phyloP scores from a whole-genome alignment of 1,140 invertebrate genomes.

The Drosophila persimilis region DNA sequence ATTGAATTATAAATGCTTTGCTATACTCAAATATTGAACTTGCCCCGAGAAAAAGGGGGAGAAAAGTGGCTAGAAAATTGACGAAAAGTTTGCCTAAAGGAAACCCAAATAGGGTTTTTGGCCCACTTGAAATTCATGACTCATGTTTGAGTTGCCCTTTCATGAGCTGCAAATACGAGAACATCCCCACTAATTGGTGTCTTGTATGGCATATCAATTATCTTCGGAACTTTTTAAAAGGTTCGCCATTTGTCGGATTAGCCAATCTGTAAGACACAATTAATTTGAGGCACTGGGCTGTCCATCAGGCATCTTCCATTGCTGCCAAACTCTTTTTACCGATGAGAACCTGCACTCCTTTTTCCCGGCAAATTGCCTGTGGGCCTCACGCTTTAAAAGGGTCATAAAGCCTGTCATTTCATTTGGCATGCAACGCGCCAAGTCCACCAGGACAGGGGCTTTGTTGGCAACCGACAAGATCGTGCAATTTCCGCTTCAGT shows the following conservation, averaged over 20 bases:
- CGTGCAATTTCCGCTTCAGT: constrained; percentile 29
- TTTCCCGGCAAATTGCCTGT: constrained; percentile 1
- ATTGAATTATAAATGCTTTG: constrained; percentile 67
- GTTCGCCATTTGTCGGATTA: too few species aligned
- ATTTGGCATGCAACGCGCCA: too few species aligned
- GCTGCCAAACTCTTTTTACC: too few species aligned
- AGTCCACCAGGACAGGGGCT: background rate
- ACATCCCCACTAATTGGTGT: constrained; percentile 5
- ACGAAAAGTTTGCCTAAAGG: background rate
- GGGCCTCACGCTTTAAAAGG: background rate
- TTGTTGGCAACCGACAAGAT: constrained; percentile 15
- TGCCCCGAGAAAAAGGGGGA: background rate
- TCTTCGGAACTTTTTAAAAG: too few species aligned
- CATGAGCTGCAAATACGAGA: too few species aligned
- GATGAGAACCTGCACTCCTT: too few species aligned
- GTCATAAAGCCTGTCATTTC: constrained; percentile 26
- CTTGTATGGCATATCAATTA: constrained; percentile 8
- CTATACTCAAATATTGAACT: constrained; percentile 40
- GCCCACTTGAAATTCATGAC: constrained; percentile 13
- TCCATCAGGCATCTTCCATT: too few species aligned
- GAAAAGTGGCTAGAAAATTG: background rate
- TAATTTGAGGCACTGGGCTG: too few species aligned
- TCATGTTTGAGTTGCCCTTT: constrained; percentile 1
- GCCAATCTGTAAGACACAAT: too few species aligned
- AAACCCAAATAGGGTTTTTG: too few species aligned